phyloP scores from a whole-genome alignment of 2,113 vertebrate genomes.

The Alligator sinensis region DNA sequence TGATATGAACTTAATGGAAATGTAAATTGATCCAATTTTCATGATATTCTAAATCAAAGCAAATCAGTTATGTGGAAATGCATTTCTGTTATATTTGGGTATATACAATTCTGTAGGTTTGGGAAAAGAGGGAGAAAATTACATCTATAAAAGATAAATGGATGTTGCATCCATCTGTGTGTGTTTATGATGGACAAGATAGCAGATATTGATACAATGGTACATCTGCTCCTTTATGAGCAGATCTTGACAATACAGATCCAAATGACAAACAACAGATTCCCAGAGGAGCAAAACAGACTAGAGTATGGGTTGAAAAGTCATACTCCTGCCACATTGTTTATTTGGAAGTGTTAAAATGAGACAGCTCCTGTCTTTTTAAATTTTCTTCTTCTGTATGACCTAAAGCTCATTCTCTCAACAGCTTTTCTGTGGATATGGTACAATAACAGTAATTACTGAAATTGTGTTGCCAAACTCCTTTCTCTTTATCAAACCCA shows the following conservation, averaged over 20 bases:
- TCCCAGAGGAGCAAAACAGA: background rate
- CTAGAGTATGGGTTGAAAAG: background rate
- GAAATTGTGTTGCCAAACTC: background rate
- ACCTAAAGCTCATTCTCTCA: background rate
- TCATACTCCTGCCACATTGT: background rate
- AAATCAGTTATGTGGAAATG: background rate
- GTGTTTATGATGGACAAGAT: background rate
- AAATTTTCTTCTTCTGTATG: background rate
- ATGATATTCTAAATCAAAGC: background rate
- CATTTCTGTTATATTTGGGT: background rate
- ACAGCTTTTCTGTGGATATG: background rate
- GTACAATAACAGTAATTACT: background rate
- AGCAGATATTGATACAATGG: background rate
- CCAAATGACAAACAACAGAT: background rate
- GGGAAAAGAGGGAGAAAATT: background rate
- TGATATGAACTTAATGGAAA: slow-evolving; percentile 4
- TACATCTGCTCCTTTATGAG: background rate
- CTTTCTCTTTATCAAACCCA: background rate
- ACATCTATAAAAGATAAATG: background rate
- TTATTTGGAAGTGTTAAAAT: background rate
- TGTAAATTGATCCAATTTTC: background rate
- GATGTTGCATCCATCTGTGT: background rate
- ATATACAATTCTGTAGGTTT: background rate
- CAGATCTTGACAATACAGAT: background rate
- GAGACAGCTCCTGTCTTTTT: background rate